Percentiles rank a stretch among this genome's conserved stretches.
Conservation (phyloP, 2,113 vertebrate species). For the Phalacrocorax carbo region DNA sequence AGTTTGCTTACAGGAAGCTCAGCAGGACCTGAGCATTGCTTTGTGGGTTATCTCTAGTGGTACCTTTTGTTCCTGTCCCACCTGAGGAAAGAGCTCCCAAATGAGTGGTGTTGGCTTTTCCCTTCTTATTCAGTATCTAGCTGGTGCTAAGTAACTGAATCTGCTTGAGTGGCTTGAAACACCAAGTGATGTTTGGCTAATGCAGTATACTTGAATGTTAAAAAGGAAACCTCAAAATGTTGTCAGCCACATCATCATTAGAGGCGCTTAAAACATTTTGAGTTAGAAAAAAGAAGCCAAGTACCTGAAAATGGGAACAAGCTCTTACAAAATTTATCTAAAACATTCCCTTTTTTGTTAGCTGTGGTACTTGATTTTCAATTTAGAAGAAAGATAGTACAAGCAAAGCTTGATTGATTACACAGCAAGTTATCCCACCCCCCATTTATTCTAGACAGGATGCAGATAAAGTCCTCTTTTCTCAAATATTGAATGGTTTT, state of each 20-base stretch:
- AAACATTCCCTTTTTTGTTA: neutral
- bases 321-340: neutral
- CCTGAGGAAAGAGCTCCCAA: neutral
- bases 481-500: neutral
- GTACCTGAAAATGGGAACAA: neutral
- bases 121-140: neutral
- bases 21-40: neutral
- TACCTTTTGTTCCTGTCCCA: constrained; percentile 50
- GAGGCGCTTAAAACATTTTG: neutral
- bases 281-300: neutral
- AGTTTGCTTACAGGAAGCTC: constrained; percentile 38
- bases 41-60: constrained; percentile 12
- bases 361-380: neutral
- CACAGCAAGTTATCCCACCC: neutral
- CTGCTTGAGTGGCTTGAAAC: neutral
- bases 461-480: neutral
- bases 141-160: neutral
- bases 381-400: neutral
- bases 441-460: neutral
- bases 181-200: neutral
- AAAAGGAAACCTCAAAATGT: neutral
- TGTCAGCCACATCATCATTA: neutral
- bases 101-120: neutral
- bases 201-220: neutral
- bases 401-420: neutral